phyloP scores from a whole-genome alignment of 2,797 vertebrate genomes.

The Gambelia wislizenii region DNA sequence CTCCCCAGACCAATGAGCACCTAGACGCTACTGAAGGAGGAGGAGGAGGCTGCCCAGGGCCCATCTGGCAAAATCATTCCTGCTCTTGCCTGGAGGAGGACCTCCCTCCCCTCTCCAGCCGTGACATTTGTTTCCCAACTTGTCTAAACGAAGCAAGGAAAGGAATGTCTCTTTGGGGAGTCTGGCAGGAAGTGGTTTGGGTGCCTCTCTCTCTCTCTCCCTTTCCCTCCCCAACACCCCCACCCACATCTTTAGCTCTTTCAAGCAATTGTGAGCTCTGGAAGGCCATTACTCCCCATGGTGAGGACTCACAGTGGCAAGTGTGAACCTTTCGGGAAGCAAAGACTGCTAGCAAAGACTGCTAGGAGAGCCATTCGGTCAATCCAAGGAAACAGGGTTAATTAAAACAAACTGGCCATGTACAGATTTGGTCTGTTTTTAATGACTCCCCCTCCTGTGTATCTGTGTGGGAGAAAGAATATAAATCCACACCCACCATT shows the following conservation, averaged over 20 bases:
- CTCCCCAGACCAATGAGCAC: not conserved
- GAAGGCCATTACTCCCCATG: not conserved
- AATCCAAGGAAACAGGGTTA: not conserved
- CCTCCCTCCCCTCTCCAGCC: not conserved
- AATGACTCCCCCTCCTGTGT: not conserved
- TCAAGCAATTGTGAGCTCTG: not conserved
- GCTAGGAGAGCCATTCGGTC: not conserved
- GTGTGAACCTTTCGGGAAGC: not conserved
- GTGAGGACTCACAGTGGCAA: not conserved
- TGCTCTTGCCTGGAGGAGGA: not conserved
- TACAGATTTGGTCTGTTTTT: not conserved
- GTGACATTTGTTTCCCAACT: slow-evolving; percentile 36
- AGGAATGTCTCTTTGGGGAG: slow-evolving; percentile 44
- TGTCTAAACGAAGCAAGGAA: slow-evolving; percentile 37
- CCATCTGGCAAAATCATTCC: slow-evolving; percentile 45
- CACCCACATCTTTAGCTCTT: not conserved
- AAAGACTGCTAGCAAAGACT: not conserved
- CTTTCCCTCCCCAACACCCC: not conserved
- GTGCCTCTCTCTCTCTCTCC: not conserved
- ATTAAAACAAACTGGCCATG: not conserved
- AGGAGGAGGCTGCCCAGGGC: not conserved
- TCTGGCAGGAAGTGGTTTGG: slow-evolving; percentile 41
- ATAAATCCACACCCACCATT: not conserved
- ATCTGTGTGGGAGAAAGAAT: not conserved
- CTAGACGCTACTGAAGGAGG: not conserved